Percentiles rank a stretch among this genome's conserved stretches.
Evolutionary conservation across 2,888 invertebrate species (phyloP).

Genomic region (Caenorhabditis auriculariae): DNA sequence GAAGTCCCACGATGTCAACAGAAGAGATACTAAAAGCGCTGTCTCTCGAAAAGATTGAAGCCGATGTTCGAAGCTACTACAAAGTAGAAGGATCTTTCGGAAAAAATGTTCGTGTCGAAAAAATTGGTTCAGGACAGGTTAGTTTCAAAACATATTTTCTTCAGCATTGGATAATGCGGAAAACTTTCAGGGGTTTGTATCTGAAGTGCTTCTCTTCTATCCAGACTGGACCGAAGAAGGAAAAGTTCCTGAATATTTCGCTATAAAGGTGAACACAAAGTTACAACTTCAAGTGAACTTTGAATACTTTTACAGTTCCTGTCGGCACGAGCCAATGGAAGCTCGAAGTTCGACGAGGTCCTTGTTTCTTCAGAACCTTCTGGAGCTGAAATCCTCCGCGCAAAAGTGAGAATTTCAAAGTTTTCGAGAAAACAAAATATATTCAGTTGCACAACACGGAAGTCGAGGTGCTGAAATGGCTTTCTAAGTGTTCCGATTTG

Average conservation of each 20-base stretch:
- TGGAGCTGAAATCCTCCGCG: too few species aligned
- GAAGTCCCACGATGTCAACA: too few species aligned
- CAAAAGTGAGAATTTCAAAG: background rate
- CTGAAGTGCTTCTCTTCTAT: conserved; percentile 1
- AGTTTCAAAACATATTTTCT: background rate
- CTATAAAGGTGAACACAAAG: conserved; percentile 7
- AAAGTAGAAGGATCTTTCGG: too few species aligned
- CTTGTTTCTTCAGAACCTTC: too few species aligned
- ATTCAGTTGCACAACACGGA: conserved; percentile 11
- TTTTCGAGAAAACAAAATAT: background rate
- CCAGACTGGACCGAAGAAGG: conserved; percentile 4
- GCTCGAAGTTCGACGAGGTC: too few species aligned
- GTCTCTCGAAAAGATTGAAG: too few species aligned
- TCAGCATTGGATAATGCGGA: background rate
- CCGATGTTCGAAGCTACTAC: too few species aligned
- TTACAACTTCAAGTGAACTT: too few species aligned
- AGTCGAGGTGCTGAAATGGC: background rate
- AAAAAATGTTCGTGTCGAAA: background rate
- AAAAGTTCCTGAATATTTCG: conserved; percentile 2
- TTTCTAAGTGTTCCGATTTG: too few species aligned
- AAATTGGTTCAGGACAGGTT: conserved; percentile 6
- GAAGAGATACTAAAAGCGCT: too few species aligned
- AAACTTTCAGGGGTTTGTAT: conserved; percentile 1
- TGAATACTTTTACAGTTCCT: too few species aligned
- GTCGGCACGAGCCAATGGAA: too few species aligned